Base-by-base conservation (phyloP, 2,888 invertebrate species). In the Eupithecia abbreviata region DNA sequence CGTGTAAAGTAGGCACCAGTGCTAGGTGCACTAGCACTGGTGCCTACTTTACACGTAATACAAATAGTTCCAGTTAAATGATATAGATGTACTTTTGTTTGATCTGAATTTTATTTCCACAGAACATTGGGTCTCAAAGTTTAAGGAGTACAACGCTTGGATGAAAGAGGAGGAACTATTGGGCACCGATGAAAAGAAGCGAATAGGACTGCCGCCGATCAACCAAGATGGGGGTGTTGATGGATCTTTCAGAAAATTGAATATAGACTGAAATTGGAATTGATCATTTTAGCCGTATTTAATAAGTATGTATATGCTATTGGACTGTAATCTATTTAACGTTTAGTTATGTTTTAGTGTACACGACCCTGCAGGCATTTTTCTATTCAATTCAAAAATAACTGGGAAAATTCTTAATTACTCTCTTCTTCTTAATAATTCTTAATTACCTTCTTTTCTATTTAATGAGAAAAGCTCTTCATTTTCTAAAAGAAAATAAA, bases 171-270 rank as follows among this genome's bases (percentile, higher is more conserved):
- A 96, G 82, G 92, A 91, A 75, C 88, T 91, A 55, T 91, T 95
- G 62, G 93, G 95, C 3, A 95, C 96, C 0, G 95, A 96, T 80
- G 96, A 96, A 86, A 91, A 92, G 47, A 95, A 93, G 84, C 89
- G 96, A 67, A 88, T 90, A 1, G 96, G 96, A 10, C 93, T 92
- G 79, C 93, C 95, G 79, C 93, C 95, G 2, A 90, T 92, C 79
- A 92, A 92, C 70, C 86, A 90, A 13, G 91, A 93, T 62, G 90
- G 92, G 84, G 95, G 95, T 42, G 84, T 94, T 10, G 93, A 95
- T 72, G 96, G 96, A 5, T 96, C 96, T 10, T 96, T 96, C 83
- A 92, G 96, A 78, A 91, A 95, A 84, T 86, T 96, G 15, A 92
- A 93, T 73, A 92, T 96, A 78, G 96, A 96, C 86, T 96, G 87